Percentiles rank a stretch among this genome's conserved stretches.
Conservation (phyloP, 2,113 vertebrate genomes). For the Poeciliopsis retropinna region DNA sequence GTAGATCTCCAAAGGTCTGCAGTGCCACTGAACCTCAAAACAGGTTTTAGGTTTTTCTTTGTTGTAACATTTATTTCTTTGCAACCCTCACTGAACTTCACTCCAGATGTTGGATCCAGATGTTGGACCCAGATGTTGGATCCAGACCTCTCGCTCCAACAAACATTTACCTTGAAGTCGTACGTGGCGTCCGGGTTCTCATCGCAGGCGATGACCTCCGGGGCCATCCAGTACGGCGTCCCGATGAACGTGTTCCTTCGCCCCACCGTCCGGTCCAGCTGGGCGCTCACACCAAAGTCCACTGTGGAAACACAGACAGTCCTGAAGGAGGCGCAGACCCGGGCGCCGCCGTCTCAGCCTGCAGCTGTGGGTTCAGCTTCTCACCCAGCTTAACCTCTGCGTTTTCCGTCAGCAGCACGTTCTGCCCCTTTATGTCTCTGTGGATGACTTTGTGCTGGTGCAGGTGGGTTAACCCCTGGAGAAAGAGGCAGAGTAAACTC, state of each 20-base stretch:
- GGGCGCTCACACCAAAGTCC: slow-evolving; percentile 97
- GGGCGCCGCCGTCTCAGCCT: no score
- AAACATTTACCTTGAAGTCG: slow-evolving; percentile 90
- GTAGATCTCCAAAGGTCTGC: no score
- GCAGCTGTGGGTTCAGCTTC: slow-evolving; percentile 29
- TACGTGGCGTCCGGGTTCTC: slow-evolving; percentile 99
- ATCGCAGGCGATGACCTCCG: slow-evolving; percentile 96
- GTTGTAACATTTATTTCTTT: background rate
- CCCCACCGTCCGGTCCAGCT: slow-evolving; percentile 96
- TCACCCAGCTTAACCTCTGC: slow-evolving; percentile 98
- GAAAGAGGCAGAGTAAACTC: background rate
- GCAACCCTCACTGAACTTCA: no score
- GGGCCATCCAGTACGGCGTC: slow-evolving; percentile 99
- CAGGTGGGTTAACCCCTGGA: slow-evolving; percentile 96
- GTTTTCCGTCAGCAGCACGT: slow-evolving; percentile 96
- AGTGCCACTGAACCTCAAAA: no score
- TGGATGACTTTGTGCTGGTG: slow-evolving; percentile 99
- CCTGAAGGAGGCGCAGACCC: background rate
- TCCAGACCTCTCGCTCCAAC: background rate
- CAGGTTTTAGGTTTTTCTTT: no score
- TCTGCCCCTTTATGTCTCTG: slow-evolving; percentile 98
- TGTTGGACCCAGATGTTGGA: background rate
- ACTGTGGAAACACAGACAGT: slow-evolving; percentile 73
- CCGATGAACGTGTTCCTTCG: slow-evolving; percentile 98
- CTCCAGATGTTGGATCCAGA: no score